phyloP scores from a whole-genome alignment of 2,888 invertebrate genomes.

The Tinea pellionella region DNA sequence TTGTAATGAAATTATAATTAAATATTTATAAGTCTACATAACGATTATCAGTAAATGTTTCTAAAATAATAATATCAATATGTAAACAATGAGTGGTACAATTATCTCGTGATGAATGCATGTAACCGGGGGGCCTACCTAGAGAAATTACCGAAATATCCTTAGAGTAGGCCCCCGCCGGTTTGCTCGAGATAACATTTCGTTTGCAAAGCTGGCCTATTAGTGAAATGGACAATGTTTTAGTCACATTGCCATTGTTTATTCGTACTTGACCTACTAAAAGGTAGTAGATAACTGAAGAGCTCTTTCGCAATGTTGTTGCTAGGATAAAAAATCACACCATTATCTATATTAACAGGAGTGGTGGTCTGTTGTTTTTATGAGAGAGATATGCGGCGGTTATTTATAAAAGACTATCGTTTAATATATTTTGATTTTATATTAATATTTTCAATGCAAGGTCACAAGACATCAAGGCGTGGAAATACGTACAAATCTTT shows the following conservation, averaged over 20 bases:
- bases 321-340: not conserved
- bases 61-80: too few species aligned
- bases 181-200: not conserved
- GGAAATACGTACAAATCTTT: not conserved
- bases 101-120: too few species aligned
- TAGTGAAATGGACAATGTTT: conserved; percentile 8
- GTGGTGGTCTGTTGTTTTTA: not conserved
- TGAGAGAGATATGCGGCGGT: not conserved
- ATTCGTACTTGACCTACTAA: conserved; percentile 11
- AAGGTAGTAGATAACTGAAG: not conserved
- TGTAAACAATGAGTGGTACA: too few species aligned
- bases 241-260: conserved; percentile 4
- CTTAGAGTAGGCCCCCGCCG: too few species aligned
- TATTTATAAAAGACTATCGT: not conserved
- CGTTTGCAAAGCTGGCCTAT: conserved; percentile 7
- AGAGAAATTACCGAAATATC: too few species aligned
- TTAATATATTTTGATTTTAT: not conserved
- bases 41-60: too few species aligned
- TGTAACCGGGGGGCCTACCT: too few species aligned
- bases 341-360: not conserved
- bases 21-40: too few species aligned
- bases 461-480: not conserved
- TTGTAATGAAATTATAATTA: too few species aligned
- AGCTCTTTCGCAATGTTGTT: conserved; percentile 1
- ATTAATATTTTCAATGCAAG: not conserved